Evolutionary conservation across 1,140 invertebrate genomes (phyloP).

Genomic region (Geopemphigus sp.): DNA sequence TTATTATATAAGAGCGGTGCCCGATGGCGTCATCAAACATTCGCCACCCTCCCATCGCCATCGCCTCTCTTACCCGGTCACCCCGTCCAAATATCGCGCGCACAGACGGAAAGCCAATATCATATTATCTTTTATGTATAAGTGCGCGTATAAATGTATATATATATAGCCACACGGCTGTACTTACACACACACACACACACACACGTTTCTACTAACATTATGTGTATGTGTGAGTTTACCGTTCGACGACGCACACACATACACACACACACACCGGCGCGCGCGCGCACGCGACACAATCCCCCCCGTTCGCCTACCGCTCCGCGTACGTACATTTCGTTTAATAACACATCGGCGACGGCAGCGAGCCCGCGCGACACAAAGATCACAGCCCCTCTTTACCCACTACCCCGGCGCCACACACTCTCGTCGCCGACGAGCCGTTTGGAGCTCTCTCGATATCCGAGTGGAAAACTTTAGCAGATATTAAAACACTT

Average conservation of each 20-base stretch:
- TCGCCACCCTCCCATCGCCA: neutral
- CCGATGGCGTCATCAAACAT: constrained; percentile 43
- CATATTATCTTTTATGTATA: constrained; percentile 29
- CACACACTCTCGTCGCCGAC: too few species aligned
- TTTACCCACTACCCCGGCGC: too few species aligned
- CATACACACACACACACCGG: too few species aligned
- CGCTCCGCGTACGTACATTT: neutral
- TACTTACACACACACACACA: too few species aligned
- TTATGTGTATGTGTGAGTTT: too few species aligned
- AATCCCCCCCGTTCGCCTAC: neutral
- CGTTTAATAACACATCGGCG: constrained; percentile 18
- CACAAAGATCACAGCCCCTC: neutral
- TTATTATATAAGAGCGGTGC: constrained; percentile 13
- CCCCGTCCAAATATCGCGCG: neutral
- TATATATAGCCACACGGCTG: too few species aligned
- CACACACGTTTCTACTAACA: too few species aligned
- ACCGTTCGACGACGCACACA: neutral
- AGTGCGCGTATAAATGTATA: too few species aligned
- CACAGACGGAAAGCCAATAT: constrained; percentile 36
- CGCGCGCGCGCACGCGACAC: neutral
- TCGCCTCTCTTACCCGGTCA: neutral
- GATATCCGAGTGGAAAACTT: constrained; percentile 20
- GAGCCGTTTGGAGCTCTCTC: neutral
- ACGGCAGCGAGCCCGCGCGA: neutral
- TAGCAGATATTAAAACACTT: constrained; percentile 28